Evolutionary conservation across 2,888 invertebrate species (phyloP), one percentile per base, ranked within the genome.

Genomic region (Selenia dentaria): DNA sequence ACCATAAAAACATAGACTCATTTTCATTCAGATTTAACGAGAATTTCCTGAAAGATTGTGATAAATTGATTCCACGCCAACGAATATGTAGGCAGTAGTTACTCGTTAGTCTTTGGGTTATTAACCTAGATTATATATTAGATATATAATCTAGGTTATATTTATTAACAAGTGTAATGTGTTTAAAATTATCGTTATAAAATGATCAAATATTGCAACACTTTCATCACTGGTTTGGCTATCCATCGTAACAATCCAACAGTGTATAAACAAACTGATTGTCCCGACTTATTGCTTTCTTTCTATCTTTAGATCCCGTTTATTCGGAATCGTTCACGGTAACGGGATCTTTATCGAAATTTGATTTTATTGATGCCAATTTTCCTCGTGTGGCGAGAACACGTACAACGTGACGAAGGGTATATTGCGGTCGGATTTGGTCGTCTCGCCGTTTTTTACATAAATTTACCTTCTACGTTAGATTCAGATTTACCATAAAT

Each of bases 231-330:
- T 48, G 47, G 4, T 6, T 16, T 0, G 2, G 16, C 8, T 6
- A 24, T 47, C 33, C 32, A 28, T 16, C 10, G 36, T 9, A 8
- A 3, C 77, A 68, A 78, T 75, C 71, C 70, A 64, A 67, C 54
- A 68, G 71, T 79, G 73, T 74, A 81, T 79, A 86, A 83, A 86
- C 81, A 88, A 79, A 78, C 77, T 74, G 82, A 82, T 83, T 80
- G 82, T 83, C 74, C 37, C 37, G 42, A 44, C 43, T 40, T 51
- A 41, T 48, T 48, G 59, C 62, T 60, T 64, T 53, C 63, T 68
- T 70, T 67, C 59, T 62, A 65, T 69, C 62, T 49, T 52, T 48
- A 54, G 50, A 51, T 56, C 51, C 53, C 26, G 18, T 66, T 68
- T 73, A 61, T 57, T 63, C 62, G 54, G 59, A 58, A 57, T 58